A percentile compares a stretch with the other conserved stretches of the same genome.
These are phyloP conservation scores for Peromyscus melanophrys DNA, from an alignment of 2,797 vertebrate species.

Conservation along the genomic window DNA sequence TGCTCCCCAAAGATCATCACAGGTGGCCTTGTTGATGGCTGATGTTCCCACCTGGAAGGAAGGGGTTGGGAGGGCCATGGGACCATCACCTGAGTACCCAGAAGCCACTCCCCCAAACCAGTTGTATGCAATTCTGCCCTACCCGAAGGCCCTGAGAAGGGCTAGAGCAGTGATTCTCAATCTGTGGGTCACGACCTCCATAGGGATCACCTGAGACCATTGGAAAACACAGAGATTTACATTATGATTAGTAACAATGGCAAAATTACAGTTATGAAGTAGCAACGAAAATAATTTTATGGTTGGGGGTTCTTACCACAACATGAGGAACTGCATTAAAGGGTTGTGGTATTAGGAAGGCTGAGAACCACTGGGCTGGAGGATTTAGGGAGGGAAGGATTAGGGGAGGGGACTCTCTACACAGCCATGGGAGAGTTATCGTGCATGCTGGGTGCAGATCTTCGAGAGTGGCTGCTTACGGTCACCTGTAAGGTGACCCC, in stretches of 20 bases:
- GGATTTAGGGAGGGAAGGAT: background rate
- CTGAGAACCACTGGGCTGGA: background rate
- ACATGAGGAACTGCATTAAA: background rate
- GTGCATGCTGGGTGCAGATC: background rate
- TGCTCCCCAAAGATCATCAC: background rate
- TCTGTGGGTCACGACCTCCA: background rate
- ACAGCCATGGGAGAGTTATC: background rate
- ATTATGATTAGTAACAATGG: background rate
- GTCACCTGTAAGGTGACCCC: background rate
- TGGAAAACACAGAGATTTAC: background rate
- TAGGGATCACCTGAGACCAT: background rate
- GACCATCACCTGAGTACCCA: background rate
- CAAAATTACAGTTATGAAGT: background rate
- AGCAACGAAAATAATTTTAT: background rate
- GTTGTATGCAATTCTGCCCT: background rate
- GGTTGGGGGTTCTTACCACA: background rate
- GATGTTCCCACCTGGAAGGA: background rate
- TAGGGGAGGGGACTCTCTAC: background rate
- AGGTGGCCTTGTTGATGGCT: background rate
- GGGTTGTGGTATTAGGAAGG: background rate
- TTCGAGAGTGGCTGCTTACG: background rate
- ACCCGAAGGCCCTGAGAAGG: background rate
- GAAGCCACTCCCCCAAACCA: background rate
- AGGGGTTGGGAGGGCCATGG: background rate
- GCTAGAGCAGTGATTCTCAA: background rate